Conservation (phyloP, 2,797 vertebrate species). For the Glyptemys insculpta region DNA sequence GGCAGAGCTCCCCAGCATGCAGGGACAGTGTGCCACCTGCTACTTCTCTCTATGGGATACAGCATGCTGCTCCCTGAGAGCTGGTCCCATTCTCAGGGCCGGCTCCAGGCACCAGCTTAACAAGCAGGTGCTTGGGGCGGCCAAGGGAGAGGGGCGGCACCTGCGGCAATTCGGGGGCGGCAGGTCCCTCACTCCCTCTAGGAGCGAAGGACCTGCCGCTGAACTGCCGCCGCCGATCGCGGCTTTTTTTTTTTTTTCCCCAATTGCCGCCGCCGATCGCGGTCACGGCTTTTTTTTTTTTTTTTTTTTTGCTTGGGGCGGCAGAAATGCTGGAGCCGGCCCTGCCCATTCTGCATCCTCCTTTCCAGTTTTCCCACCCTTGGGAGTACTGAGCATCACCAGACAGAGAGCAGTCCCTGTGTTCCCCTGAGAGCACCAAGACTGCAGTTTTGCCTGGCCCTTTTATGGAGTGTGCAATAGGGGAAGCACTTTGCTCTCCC, state of each 20-base stretch:
- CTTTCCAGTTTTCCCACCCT: rapidly evolving
- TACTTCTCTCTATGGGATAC: neutral
- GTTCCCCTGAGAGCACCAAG: neutral
- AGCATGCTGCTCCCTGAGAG: neutral
- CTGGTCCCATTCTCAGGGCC: neutral
- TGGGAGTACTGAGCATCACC: neutral
- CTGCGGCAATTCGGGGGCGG: no score
- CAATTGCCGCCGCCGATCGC: no score
- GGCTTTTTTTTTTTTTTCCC: no score
- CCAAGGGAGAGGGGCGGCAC: no score
- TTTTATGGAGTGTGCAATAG: neutral
- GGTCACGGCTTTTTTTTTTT: no score
- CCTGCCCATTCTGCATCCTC: rapidly evolving
- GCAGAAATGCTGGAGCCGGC: no score
- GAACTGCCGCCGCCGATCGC: no score
- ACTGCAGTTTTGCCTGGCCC: neutral
- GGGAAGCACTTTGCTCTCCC: neutral
- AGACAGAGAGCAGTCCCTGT: neutral
- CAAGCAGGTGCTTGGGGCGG: no score
- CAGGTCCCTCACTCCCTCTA: no score
- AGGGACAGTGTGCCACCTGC: rapidly evolving
- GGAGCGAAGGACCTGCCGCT: no score
- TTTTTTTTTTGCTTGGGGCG: no score
- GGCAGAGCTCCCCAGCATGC: neutral
- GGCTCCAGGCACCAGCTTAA: no score